Percentiles rank a stretch among this genome's conserved stretches.
These are phyloP conservation scores for Lucinisca nassula DNA, from an alignment of 2,888 invertebrate species.

Conservation along the genomic window DNA sequence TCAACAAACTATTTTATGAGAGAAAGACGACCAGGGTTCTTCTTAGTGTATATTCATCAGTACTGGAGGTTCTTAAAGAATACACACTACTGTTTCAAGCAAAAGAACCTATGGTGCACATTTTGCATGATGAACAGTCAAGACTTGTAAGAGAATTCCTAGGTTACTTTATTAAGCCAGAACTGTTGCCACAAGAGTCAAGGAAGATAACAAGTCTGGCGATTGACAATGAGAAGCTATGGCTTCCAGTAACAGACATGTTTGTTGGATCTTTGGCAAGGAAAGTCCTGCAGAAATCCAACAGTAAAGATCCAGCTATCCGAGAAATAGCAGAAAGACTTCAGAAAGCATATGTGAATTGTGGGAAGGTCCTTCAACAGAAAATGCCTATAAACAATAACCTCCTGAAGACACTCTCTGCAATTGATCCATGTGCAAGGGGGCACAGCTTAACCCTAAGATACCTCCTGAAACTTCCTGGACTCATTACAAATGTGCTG, in stretches of 20 bases:
- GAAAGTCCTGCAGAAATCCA: not conserved
- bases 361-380: slow-evolving; percentile 27
- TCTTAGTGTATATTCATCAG: slow-evolving; percentile 28
- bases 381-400: slow-evolving; percentile 67
- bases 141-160: slow-evolving; percentile 39
- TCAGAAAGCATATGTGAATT: slow-evolving; percentile 2
- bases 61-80: slow-evolving; percentile 34
- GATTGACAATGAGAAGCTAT: not conserved
- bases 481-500: slow-evolving; percentile 42
- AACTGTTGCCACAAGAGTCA: slow-evolving; percentile 31
- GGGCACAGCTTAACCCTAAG: slow-evolving; percentile 45
- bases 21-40: slow-evolving; percentile 23
- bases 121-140: slow-evolving; percentile 50
- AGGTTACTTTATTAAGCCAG: slow-evolving; percentile 44
- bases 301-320: not conserved
- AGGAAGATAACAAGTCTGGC: slow-evolving; percentile 28
- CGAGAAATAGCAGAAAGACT: slow-evolving; percentile 5
- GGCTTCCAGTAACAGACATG: slow-evolving; percentile 18
- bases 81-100: slow-evolving; percentile 40
- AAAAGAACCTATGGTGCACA: slow-evolving; percentile 44
- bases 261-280: slow-evolving; percentile 24
- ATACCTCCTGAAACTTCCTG: slow-evolving; percentile 48
- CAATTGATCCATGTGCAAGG: slow-evolving; percentile 54
- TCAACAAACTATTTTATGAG: slow-evolving; percentile 26
- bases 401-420: slow-evolving; percentile 45